A percentile compares a stretch with the other conserved stretches of the same genome.
phyloP scores from a whole-genome alignment of 2,797 vertebrate species.

The Poeciliopsis infans region DNA sequence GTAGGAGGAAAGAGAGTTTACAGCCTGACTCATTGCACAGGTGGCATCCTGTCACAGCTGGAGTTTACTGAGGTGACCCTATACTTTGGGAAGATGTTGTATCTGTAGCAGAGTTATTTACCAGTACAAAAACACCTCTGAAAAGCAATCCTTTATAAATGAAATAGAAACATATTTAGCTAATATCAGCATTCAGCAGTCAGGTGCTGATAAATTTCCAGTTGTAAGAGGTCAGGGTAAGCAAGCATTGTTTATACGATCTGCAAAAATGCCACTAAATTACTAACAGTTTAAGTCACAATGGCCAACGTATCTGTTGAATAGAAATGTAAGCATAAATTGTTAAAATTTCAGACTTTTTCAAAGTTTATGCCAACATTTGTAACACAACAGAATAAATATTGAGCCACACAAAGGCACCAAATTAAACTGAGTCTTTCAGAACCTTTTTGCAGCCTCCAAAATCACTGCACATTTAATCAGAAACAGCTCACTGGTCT shows the following conservation, averaged over 20 bases:
- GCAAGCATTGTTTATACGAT: background rate
- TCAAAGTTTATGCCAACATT: background rate
- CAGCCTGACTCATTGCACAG: background rate
- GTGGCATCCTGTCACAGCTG: background rate
- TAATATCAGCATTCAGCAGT: background rate
- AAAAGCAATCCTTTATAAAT: background rate
- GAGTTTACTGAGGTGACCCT: background rate
- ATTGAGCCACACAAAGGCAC: background rate
- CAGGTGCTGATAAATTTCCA: background rate
- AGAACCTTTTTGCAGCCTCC: constrained; percentile 3
- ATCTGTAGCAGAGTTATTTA: background rate
- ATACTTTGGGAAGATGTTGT: background rate
- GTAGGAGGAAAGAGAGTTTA: background rate
- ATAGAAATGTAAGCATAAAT: background rate
- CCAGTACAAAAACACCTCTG: background rate
- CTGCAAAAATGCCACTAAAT: background rate
- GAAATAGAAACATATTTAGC: background rate
- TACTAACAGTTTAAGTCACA: background rate
- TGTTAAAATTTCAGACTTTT: background rate
- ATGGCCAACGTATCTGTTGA: background rate
- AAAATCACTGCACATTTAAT: constrained; percentile 15
- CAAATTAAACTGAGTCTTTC: background rate
- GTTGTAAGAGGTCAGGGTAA: background rate
- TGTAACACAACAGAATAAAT: background rate
- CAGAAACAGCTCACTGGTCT: background rate